Conservation (phyloP, 2,797 vertebrate species). For the Paratrypauchen microcephalus region DNA sequence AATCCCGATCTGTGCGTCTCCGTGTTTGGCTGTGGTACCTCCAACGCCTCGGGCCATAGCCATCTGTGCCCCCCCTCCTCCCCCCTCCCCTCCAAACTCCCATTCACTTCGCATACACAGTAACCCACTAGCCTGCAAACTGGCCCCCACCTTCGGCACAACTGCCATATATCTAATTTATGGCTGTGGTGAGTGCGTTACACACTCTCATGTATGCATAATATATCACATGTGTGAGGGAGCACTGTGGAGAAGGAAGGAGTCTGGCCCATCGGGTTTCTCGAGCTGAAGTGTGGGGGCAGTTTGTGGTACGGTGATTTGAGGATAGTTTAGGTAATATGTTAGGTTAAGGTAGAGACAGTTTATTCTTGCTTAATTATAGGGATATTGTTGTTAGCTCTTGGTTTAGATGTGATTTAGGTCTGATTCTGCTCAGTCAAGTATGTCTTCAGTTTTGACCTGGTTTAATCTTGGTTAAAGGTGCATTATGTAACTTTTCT, state of each 20-base stretch:
- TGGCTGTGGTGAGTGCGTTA: conserved; percentile 66
- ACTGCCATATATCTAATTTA: conserved; percentile 71
- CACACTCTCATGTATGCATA: conserved; percentile 71
- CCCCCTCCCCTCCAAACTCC: background rate
- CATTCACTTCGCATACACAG: conserved; percentile 26
- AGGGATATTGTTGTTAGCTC: background rate
- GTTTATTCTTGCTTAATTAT: background rate
- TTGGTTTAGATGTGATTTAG: background rate
- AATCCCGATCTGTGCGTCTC: conserved; percentile 32
- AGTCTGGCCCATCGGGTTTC: conserved; percentile 21
- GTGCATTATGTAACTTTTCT: too few species aligned
- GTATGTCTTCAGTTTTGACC: too few species aligned
- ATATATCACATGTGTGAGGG: conserved; percentile 66
- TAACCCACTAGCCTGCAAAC: conserved; percentile 33
- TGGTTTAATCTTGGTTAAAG: too few species aligned
- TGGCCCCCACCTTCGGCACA: conserved; percentile 31
- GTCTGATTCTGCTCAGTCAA: too few species aligned
- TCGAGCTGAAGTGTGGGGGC: background rate
- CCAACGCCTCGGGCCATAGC: conserved; percentile 66
- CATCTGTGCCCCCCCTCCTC: conserved; percentile 62
- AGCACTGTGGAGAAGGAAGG: conserved; percentile 31
- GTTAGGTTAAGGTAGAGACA: background rate
- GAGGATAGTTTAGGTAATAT: background rate
- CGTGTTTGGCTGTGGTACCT: conserved; percentile 63
- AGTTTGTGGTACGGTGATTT: background rate